Conservation (phyloP, 2,113 vertebrate genomes). For the Pachypanchax playfairii region DNA sequence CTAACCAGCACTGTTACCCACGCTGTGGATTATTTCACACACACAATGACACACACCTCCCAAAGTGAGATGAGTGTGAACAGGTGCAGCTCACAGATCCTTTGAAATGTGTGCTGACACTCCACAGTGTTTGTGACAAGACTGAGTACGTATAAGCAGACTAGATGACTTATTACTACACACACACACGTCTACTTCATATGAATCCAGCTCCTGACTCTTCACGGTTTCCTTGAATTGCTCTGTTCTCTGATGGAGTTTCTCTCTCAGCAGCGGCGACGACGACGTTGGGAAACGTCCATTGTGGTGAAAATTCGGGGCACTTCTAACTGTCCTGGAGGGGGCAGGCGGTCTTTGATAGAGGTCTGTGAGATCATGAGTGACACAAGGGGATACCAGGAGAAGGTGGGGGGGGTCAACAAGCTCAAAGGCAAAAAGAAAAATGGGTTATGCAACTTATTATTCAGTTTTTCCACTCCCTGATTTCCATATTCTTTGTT, state of each 20-base stretch:
- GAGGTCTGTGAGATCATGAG: constrained; percentile 66
- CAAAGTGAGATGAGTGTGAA: constrained; percentile 51
- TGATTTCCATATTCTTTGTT: constrained; percentile 75
- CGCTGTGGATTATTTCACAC: constrained; percentile 30
- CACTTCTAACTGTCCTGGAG: constrained; percentile 1
- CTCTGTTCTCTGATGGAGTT: constrained; percentile 38
- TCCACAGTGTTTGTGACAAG: constrained; percentile 35
- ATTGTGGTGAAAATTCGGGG: constrained; percentile 8
- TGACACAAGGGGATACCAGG: constrained; percentile 25
- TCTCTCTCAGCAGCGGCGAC: constrained; percentile 7
- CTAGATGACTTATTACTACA: background rate
- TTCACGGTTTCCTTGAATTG: constrained; percentile 30
- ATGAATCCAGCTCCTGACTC: constrained; percentile 24
- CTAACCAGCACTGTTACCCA: too few species aligned
- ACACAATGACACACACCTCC: constrained; percentile 24
- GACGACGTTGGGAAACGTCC: constrained; percentile 2
- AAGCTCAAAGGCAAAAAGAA: constrained; percentile 47
- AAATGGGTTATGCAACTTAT: constrained; percentile 69
- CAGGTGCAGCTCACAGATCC: constrained; percentile 51
- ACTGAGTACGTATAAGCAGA: constrained; percentile 38
- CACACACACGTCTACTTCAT: background rate
- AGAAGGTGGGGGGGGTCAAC: constrained; percentile 23
- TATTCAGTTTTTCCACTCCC: constrained; percentile 62
- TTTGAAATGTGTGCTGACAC: constrained; percentile 47
- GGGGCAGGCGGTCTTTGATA: constrained; percentile 47